These are phyloP conservation scores for Nemapogon koenigi DNA, from an alignment of 2,888 invertebrate genomes.

Conservation along the genomic window DNA sequence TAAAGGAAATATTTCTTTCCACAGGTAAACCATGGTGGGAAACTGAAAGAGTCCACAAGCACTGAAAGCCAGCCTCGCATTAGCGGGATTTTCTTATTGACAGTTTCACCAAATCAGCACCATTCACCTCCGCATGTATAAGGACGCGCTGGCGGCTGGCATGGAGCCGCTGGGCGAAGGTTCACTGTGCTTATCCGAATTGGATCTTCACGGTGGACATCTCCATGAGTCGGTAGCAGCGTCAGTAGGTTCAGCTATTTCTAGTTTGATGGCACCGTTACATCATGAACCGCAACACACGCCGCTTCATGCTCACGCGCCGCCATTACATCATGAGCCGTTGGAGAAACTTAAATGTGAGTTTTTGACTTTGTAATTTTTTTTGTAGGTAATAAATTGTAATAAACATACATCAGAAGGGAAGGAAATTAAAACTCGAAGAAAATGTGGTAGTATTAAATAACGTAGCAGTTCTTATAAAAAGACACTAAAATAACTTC, in stretches of 20 bases:
- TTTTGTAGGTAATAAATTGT: no score
- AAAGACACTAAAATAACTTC: no score
- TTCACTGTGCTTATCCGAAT: slow-evolving; percentile 77
- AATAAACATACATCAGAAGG: no score
- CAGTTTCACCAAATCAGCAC: slow-evolving; percentile 31
- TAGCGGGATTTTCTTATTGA: background rate
- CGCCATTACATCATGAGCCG: slow-evolving; percentile 73
- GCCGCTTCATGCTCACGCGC: slow-evolving; percentile 65
- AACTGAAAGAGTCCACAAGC: background rate
- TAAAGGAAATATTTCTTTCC: background rate
- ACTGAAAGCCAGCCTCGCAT: background rate
- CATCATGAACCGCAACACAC: slow-evolving; percentile 65
- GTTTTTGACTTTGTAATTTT: no score
- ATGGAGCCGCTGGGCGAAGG: slow-evolving; percentile 74
- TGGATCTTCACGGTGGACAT: slow-evolving; percentile 62
- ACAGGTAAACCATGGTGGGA: slow-evolving; percentile 1
- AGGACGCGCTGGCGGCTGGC: slow-evolving; percentile 69
- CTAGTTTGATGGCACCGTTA: slow-evolving; percentile 60
- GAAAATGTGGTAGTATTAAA: no score
- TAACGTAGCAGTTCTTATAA: no score
- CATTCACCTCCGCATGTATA: slow-evolving; percentile 65
- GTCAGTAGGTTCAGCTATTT: slow-evolving; percentile 60
- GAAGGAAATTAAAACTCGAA: no score
- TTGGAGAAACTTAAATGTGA: slow-evolving; percentile 81
- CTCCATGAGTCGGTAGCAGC: slow-evolving; percentile 59